Evolutionary conservation across 2,797 vertebrate genomes (phyloP).

Genomic region (Takifugu ocellatus): DNA sequence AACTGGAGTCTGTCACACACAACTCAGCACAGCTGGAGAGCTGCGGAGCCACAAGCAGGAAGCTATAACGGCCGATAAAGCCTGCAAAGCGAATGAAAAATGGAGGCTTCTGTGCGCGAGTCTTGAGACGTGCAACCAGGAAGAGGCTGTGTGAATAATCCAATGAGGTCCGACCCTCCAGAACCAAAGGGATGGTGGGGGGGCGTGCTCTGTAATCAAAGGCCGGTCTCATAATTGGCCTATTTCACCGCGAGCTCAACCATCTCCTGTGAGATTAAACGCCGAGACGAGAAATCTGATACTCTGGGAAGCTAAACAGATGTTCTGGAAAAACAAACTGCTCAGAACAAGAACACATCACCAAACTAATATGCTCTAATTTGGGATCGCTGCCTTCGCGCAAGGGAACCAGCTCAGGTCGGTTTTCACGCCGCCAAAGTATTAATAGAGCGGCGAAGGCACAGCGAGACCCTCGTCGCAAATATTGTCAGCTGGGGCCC

Average conservation of each 20-base stretch:
- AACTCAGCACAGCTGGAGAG: conserved; percentile 67
- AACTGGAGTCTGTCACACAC: conserved; percentile 75
- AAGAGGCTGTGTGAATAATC: conserved; percentile 46
- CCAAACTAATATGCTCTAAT: conserved; percentile 68
- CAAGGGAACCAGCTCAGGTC: background rate
- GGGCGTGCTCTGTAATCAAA: conserved; percentile 76
- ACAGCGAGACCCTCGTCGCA: conserved; percentile 3
- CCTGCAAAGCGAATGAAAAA: background rate
- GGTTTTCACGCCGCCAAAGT: conserved; percentile 4
- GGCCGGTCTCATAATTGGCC: conserved; percentile 80
- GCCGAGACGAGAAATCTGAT: conserved; percentile 68
- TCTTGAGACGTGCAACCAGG: conserved; percentile 1
- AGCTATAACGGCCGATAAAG: conserved; percentile 21
- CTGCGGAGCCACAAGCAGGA: conserved; percentile 36
- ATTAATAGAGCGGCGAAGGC: conserved; percentile 10
- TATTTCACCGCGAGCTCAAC: conserved; percentile 75
- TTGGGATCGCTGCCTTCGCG: conserved; percentile 22
- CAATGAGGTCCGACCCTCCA: conserved; percentile 58
- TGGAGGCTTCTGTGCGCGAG: no score
- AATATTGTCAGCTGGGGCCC: background rate
- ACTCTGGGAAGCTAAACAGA: conserved; percentile 78
- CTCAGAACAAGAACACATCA: conserved; percentile 56
- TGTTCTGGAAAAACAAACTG: conserved; percentile 68
- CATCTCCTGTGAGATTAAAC: conserved; percentile 71
- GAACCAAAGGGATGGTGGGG: conserved; percentile 67